phyloP scores from a whole-genome alignment of 1,140 invertebrate species.

The Drosophila sechellia region DNA sequence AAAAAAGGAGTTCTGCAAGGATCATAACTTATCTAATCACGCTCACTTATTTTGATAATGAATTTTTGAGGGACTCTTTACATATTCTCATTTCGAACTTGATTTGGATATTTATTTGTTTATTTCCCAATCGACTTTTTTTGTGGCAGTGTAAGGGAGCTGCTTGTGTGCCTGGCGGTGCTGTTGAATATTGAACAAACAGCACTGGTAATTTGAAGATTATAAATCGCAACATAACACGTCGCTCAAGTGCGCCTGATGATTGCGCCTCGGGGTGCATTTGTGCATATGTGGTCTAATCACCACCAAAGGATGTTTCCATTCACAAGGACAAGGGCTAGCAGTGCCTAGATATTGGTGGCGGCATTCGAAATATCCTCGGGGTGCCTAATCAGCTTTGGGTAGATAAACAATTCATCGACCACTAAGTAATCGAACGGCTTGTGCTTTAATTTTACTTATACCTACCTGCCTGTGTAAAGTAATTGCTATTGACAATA shows the following conservation, averaged over 20 bases:
- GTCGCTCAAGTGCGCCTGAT: not conserved
- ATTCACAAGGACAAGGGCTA: not conserved
- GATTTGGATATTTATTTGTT: too few species aligned
- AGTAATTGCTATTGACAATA: too few species aligned
- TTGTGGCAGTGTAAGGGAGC: slow-evolving; percentile 14
- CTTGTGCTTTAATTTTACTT: too few species aligned
- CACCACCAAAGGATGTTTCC: not conserved
- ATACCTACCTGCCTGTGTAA: too few species aligned
- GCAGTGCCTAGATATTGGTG: not conserved
- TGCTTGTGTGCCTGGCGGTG: not conserved
- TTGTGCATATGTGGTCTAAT: slow-evolving; percentile 9
- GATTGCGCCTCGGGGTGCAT: slow-evolving; percentile 5
- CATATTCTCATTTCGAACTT: too few species aligned
- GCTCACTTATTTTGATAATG: too few species aligned
- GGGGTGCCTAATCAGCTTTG: not conserved
- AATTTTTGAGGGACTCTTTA: not conserved
- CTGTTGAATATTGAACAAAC: slow-evolving; percentile 21
- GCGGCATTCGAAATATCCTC: too few species aligned
- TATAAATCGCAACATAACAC: slow-evolving; percentile 15
- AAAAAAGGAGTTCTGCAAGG: not conserved
- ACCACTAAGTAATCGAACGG: not conserved
- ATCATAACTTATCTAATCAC: not conserved
- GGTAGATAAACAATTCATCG: not conserved
- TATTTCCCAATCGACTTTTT: not conserved
- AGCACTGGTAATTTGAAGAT: slow-evolving; percentile 20